These are phyloP conservation scores for Anomalospiza imberbis DNA, from an alignment of 2,797 vertebrate species.

Conservation along the genomic window DNA sequence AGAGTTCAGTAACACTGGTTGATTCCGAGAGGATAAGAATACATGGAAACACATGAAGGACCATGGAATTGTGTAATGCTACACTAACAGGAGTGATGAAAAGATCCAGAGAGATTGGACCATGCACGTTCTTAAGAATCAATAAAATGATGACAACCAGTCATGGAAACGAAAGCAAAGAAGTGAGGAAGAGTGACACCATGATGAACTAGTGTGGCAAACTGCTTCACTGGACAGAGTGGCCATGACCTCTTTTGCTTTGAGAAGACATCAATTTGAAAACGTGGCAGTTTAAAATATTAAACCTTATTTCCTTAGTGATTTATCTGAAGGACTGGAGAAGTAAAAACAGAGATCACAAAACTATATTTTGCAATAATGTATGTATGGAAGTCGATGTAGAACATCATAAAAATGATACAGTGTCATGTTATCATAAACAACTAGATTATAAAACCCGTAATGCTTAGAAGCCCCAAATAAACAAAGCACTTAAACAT, in stretches of 20 bases:
- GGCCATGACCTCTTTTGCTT: not conserved
- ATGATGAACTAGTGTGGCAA: not conserved
- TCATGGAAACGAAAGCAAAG: not conserved
- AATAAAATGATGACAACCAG: not conserved
- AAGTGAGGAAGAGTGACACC: not conserved
- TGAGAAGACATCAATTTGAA: not conserved
- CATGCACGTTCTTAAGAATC: not conserved
- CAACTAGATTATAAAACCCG: not conserved
- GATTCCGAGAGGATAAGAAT: not conserved
- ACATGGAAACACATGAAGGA: not conserved
- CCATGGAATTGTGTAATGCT: not conserved
- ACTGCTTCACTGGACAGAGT: not conserved
- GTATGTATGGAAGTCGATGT: not conserved
- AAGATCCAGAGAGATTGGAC: not conserved
- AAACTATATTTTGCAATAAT: not conserved
- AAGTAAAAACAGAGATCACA: not conserved
- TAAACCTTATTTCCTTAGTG: not conserved
- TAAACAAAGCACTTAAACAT: not conserved
- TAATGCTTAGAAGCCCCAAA: not conserved
- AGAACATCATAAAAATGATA: not conserved
- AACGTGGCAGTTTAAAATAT: not conserved
- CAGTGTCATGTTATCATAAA: not conserved
- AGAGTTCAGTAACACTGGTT: not conserved
- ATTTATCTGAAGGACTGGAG: not conserved
- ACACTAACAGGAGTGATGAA: not conserved